Base-by-base conservation (phyloP, 2,888 invertebrate species). In the Agonopterix arenella region DNA sequence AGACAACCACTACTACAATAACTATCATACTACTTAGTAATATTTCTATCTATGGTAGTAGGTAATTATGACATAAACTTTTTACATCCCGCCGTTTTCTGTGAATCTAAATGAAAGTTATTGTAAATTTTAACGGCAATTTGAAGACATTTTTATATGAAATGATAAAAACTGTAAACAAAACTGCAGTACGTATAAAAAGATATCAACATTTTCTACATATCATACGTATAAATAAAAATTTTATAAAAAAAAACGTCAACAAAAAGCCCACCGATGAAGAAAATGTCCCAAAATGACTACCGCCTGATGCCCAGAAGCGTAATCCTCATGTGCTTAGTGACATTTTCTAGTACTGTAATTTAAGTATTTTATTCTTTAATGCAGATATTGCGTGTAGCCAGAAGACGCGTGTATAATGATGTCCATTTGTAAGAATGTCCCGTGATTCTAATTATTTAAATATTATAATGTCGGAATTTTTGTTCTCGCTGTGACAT, bases 341-440 rank as follows among this genome's bases (percentile, higher is more conserved):
- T 49, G 52, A 52, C 49, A 48, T 52, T 44, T 48, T 43, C 45
- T 52, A 49, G 51, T 51, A 52, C 28, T 63, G 59, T 70, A 72
- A 76, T 76, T 74, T 73, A 53, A 61, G 57, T 62, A 68, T 68
- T 65, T 66, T 75, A 73, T 66, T 63, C 61, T 61, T 68, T 76
- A 76, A 79, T 76, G 62, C 65, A 56, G 53, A 54, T 52, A 68
- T 78, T 64, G 78, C 77, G 74, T 77, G 79, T 28, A 28, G 28
- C 28, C 28, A 58, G 57, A 50, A 40, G 53, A 60, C 62, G 58
- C 51, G 48, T 55, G 58, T 10, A 36, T 64, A 57, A 62, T 66
- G 52, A 52, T 51, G 57, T 57, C 51, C 56, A 64, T 64, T 61
- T 57, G 46, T 57, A 59, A n/a, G 62, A 64, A 64, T 58, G 53